A percentile compares a stretch with the other conserved stretches of the same genome.
These are phyloP conservation scores for Chondrilla cf. caribensis DNA, from an alignment of 37 sponge, comb jelly and placozoan species.

Conservation along the genomic window DNA sequence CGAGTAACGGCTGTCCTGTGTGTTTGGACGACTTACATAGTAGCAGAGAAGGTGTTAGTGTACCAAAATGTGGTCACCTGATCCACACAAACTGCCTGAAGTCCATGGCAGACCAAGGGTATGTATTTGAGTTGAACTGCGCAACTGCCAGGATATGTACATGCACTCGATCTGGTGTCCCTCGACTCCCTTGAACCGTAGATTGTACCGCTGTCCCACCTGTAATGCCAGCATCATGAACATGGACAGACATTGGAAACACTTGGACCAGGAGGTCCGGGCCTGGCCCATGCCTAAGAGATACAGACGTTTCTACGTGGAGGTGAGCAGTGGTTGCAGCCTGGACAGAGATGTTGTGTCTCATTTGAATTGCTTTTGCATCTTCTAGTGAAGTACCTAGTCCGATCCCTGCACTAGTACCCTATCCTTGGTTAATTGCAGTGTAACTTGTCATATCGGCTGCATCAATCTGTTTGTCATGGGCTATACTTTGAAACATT, in stretches of 20 bases:
- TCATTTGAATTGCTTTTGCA: not conserved
- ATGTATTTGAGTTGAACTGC: not conserved
- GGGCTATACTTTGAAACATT: no score
- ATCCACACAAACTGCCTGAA: conserved; percentile 40
- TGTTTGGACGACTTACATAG: conserved; percentile 64
- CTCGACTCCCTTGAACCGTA: not conserved
- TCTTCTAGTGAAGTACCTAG: not conserved
- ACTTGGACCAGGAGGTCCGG: conserved; percentile 48
- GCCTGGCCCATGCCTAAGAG: conserved; percentile 58
- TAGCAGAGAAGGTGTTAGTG: conserved; percentile 31
- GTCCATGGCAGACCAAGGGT: conserved; percentile 1
- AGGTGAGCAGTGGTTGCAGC: conserved; percentile 40
- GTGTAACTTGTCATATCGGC: not conserved
- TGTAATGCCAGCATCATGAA: conserved; percentile 62
- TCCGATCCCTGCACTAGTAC: not conserved
- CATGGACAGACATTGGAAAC: conserved; percentile 53
- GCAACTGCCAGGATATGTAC: no score
- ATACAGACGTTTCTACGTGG: conserved; percentile 56
- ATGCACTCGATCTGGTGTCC: no score
- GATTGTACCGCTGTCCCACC: conserved; percentile 73
- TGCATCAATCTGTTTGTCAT: not conserved
- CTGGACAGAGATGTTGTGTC: not conserved
- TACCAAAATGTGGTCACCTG: conserved; percentile 62
- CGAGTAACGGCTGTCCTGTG: conserved; percentile 17
- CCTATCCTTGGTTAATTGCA: no score